A percentile compares a stretch with the other conserved stretches of the same genome.
Conservation (phyloP, 2,888 invertebrate species). For the Apotomis capreana region DNA sequence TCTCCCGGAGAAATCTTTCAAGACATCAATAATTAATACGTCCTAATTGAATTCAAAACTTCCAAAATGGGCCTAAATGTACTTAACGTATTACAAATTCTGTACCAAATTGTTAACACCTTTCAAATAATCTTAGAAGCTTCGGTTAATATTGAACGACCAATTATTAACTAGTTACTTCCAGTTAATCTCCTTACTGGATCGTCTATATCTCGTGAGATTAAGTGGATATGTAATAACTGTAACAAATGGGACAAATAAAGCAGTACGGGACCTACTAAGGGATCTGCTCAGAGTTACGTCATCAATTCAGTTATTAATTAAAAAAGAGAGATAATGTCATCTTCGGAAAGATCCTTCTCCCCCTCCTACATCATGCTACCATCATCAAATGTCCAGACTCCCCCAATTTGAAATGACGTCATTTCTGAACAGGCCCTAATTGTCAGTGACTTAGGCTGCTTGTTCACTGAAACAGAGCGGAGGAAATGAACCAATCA, state of each 20-base stretch:
- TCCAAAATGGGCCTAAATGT: slow-evolving; percentile 21
- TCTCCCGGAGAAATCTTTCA: background rate
- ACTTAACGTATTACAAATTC: slow-evolving; percentile 53
- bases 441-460: too few species aligned
- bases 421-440: too few species aligned
- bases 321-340: too few species aligned
- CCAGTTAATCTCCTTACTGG: slow-evolving; percentile 69
- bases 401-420: too few species aligned
- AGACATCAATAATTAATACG: slow-evolving; percentile 13
- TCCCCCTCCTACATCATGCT: too few species aligned
- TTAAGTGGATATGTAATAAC: slow-evolving; percentile 53
- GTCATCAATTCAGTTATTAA: too few species aligned
- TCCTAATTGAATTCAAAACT: slow-evolving; percentile 20
- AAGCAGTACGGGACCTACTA: slow-evolving; percentile 27
- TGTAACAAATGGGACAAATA: slow-evolving; percentile 50
- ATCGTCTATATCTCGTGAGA: slow-evolving; percentile 51
- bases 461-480: too few species aligned
- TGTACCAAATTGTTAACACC: slow-evolving; percentile 53
- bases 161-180: slow-evolving; percentile 59
- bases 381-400: too few species aligned
- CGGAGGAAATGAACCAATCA: too few species aligned
- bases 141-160: slow-evolving; percentile 50
- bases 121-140: slow-evolving; percentile 61
- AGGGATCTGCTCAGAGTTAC: background rate
- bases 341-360: too few species aligned